Percentiles rank a stretch among this genome's conserved stretches.
Evolutionary conservation across 2,797 vertebrate genomes (phyloP).

Genomic region (Agapornis canus): DNA sequence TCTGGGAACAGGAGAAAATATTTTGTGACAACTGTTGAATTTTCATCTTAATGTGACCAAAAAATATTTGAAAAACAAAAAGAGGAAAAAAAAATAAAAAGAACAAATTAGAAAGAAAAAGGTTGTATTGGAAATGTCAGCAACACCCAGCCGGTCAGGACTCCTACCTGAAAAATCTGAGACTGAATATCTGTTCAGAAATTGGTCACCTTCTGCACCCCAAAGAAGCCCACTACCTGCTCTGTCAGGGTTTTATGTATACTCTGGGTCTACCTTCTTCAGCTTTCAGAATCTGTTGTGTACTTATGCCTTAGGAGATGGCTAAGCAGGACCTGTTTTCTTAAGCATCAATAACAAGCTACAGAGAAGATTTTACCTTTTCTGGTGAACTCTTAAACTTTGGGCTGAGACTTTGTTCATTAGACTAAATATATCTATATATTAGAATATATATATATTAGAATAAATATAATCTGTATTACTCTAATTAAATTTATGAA

Average conservation of each 20-base stretch:
- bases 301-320: accelerated
- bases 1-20: neutral
- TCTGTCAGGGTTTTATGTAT: neutral
- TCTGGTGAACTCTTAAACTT: neutral
- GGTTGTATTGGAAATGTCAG: neutral
- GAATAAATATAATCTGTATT: neutral
- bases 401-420: neutral
- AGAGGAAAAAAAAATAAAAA: accelerated
- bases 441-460: neutral
- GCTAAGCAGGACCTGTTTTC: neutral
- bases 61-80: neutral
- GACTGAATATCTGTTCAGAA: neutral
- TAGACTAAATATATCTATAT: neutral
- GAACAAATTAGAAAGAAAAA: too few relatives aligned
- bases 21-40: neutral
- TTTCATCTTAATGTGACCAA: neutral
- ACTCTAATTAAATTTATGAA: neutral
- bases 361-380: neutral
- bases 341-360: neutral
- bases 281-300: neutral
- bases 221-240: neutral
- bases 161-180: neutral
- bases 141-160: neutral
- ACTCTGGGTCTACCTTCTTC: neutral
- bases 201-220: neutral